Evolutionary conservation across 2,113 vertebrate genomes (phyloP).

Genomic region (Myrmecobius fasciatus): DNA sequence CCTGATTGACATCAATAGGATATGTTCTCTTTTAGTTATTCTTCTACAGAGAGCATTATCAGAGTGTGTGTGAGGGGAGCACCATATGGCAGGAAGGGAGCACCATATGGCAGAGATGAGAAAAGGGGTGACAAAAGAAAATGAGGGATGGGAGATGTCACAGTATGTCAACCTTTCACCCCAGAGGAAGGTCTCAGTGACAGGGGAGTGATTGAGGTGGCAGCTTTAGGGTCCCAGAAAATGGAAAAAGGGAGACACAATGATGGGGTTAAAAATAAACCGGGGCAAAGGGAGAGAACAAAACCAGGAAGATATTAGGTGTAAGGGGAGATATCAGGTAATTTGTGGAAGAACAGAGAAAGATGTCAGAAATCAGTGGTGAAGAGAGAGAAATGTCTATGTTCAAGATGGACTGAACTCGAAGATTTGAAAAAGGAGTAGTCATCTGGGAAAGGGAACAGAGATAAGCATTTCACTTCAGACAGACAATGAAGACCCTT

Average conservation of each 20-base stretch:
- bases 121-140: slow-evolving; percentile 6
- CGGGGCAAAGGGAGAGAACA: slow-evolving; percentile 10
- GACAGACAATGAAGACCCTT: background rate
- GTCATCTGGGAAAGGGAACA: background rate
- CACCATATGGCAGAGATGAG: slow-evolving; percentile 46
- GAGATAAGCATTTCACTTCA: background rate
- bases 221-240: slow-evolving; percentile 9
- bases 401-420: background rate
- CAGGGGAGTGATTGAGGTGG: slow-evolving; percentile 51
- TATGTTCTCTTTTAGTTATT: slow-evolving; percentile 5
- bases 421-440: slow-evolving; percentile 25
- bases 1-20: background rate
- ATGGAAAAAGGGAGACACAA: slow-evolving; percentile 46
- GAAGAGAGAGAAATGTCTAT: slow-evolving; percentile 19
- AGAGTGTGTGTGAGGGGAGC: background rate
- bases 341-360: background rate
- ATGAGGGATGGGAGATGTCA: slow-evolving; percentile 24
- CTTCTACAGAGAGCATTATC: background rate
- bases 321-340: background rate
- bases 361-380: slow-evolving; percentile 23
- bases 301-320: background rate
- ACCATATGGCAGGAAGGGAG: background rate
- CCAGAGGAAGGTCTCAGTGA: slow-evolving; percentile 59
- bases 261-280: slow-evolving; percentile 54
- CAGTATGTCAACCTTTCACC: slow-evolving; percentile 54